Conservation (phyloP, 2,888 invertebrate genomes). For the Pseudeuparius sepicola region DNA sequence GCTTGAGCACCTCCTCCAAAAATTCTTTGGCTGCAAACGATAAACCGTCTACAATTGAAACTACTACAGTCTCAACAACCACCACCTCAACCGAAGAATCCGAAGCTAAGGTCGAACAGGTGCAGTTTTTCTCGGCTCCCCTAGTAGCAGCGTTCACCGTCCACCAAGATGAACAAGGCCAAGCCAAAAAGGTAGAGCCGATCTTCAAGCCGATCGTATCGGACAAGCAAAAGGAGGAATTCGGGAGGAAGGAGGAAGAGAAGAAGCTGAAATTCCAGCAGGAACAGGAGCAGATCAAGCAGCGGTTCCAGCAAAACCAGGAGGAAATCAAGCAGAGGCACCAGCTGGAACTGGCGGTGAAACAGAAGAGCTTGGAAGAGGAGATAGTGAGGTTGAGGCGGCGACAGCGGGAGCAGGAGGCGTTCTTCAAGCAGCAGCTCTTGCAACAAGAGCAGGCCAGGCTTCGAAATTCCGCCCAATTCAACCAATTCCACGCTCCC, state of each 20-base stretch:
- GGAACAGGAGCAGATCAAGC: constrained; percentile 14
- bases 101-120: constrained; percentile 54
- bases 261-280: constrained; percentile 1
- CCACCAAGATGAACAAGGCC: constrained; percentile 67
- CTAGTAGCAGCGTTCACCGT: constrained; percentile 78
- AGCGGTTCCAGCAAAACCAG: constrained; percentile 1
- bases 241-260: constrained; percentile 18
- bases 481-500: not conserved
- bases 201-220: constrained; percentile 43
- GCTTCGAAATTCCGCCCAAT: constrained; percentile 36
- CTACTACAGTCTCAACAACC: too few relatives aligned
- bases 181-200: constrained; percentile 71
- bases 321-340: constrained; percentile 17
- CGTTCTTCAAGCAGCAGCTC: constrained; percentile 46
- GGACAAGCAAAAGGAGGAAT: constrained; percentile 28
- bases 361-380: constrained; percentile 47
- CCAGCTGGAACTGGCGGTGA: constrained; percentile 13
- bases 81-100: constrained; percentile 60
- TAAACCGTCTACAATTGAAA: too few relatives aligned
- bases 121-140: constrained; percentile 74
- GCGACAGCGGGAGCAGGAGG: constrained; percentile 44
- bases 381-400: constrained; percentile 51
- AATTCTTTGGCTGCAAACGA: too few relatives aligned
- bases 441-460: constrained; percentile 32
- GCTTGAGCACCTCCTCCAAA: too few relatives aligned